Conservation (phyloP, 1,140 invertebrate genomes). For the Chlorops oryzae region DNA sequence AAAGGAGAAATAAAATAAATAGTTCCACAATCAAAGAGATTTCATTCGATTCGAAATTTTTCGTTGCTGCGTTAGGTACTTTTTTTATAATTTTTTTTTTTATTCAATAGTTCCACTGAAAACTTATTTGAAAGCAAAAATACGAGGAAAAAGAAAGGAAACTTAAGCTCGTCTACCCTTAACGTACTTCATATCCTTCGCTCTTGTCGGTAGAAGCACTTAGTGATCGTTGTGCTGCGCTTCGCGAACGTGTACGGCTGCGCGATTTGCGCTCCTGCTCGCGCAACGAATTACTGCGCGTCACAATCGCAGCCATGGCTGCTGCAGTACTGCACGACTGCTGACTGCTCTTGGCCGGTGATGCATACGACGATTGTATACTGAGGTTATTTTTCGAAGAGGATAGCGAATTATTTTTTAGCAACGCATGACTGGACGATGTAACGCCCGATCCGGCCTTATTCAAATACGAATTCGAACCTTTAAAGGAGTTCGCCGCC, state of each 20-base stretch:
- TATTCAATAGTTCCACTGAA: no score
- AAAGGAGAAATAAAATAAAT: neutral
- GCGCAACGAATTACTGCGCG: slow-evolving; percentile 40
- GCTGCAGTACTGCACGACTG: slow-evolving; percentile 26
- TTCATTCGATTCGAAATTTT: neutral
- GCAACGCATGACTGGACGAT: slow-evolving; percentile 18
- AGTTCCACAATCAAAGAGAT: neutral
- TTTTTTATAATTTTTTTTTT: slow-evolving; percentile 2
- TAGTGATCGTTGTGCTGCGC: slow-evolving; percentile 38
- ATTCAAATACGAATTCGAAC: slow-evolving; percentile 17
- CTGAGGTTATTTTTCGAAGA: slow-evolving; percentile 40
- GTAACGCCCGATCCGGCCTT: neutral
- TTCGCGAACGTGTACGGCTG: slow-evolving; percentile 37
- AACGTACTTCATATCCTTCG: slow-evolving; percentile 65
- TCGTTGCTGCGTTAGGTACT: no score
- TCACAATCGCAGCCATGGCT: slow-evolving; percentile 30
- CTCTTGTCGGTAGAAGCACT: slow-evolving; percentile 50
- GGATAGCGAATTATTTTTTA: slow-evolving; percentile 34
- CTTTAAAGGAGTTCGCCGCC: slow-evolving; percentile 33
- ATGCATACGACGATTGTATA: slow-evolving; percentile 22
- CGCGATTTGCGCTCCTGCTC: slow-evolving; percentile 46
- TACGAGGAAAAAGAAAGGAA: slow-evolving; percentile 10
- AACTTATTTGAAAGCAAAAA: slow-evolving; percentile 19
- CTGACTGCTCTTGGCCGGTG: slow-evolving; percentile 7
- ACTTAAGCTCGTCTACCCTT: neutral